phyloP scores from a whole-genome alignment of 2,888 invertebrate species.

The Cosmorhoe ocellata region DNA sequence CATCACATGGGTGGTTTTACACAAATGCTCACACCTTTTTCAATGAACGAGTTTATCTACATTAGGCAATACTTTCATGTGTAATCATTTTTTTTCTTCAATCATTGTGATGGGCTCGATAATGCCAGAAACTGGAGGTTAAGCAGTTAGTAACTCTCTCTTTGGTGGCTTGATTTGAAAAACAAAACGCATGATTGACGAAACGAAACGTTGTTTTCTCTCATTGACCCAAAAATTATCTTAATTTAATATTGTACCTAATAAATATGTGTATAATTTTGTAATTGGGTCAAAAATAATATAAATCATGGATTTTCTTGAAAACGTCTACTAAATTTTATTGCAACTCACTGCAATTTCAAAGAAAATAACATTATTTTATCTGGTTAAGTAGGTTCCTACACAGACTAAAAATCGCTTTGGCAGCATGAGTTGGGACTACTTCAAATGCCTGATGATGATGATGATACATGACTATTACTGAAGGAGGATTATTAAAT shows the following conservation, averaged over 20 bases:
- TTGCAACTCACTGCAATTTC: background rate
- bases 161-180: constrained; percentile 4
- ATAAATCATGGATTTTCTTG: constrained; percentile 11
- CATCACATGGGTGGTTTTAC: background rate
- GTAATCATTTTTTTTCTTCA: no score
- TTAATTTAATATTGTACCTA: background rate
- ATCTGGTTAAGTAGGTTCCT: no score
- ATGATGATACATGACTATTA: no score
- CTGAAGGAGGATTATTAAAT: no score
- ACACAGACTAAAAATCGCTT: no score
- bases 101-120: background rate
- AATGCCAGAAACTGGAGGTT: background rate
- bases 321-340: constrained; percentile 8
- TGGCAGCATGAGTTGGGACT: no score
- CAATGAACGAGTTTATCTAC: constrained; percentile 35
- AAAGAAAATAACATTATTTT: background rate
- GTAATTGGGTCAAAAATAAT: constrained; percentile 5
- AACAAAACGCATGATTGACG: constrained; percentile 19
- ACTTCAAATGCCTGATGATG: no score
- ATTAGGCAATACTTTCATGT: background rate
- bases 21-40: constrained; percentile 57
- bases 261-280: no score
- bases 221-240: constrained; percentile 17
- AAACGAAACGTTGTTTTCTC: constrained; percentile 18
- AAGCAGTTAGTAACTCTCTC: background rate